Evolutionary conservation across 2,113 vertebrate species (phyloP), one percentile per base, ranked within the genome.

Genomic region (Sylvietta virens): DNA sequence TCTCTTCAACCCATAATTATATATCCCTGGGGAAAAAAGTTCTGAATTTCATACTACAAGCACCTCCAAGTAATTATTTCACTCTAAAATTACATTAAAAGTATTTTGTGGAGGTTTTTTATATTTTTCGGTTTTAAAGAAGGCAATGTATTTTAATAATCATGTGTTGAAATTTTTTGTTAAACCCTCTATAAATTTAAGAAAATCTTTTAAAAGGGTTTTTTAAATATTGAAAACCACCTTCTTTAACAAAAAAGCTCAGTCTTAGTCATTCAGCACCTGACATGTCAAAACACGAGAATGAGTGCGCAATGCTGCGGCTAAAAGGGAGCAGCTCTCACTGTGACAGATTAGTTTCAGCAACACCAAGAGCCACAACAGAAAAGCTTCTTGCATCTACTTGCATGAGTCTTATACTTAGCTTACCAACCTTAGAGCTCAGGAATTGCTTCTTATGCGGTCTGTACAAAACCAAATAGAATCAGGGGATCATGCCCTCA

Each of bases 311-410:
- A 61, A 40, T 11, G 40, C 28, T 47, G 79, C 88, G 81, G 92
- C 57, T 89, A 88, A 95, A 73, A 92, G 23, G 61, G 57, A 53
- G 40, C 71, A 91, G 78, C 50, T 93, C 79, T 94, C 85, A 85
- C 44, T 37, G 45, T 88, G 90, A 95, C 94, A 94, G 84, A 89
- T 86, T 79, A 62, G 81, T 90, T 95, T 88, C 88, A 91, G 85
- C 84, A 94, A 78, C 81, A 51, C 23, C 81, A 90, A 93, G 80
- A 91, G 82, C 37, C 57, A 87, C 92, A 88, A 76, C 61, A 60
- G 92, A 90, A 96, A 94, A 94, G 78, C 87, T 91, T 91, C 90
- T 77, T 91, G 95, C 90, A 92, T 65, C 45, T 90, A 85, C 74
- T 88, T 88, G 57, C 57, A n/a, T 30, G 60, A 64, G 62, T 48